These are phyloP conservation scores for Cephalotes varians DNA, from an alignment of 2,888 invertebrate genomes.

Conservation along the genomic window DNA sequence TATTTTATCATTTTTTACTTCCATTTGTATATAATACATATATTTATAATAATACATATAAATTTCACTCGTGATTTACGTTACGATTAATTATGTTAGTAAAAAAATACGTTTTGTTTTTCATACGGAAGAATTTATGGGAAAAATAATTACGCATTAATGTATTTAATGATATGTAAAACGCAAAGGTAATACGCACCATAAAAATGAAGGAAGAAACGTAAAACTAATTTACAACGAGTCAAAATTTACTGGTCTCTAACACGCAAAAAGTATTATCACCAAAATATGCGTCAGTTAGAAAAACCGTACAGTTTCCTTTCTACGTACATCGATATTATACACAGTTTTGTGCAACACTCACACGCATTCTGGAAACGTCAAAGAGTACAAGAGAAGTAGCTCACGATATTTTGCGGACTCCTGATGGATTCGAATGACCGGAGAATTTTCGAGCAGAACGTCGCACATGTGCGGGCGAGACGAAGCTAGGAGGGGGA, in stretches of 20 bases:
- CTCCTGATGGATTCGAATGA: conserved; percentile 81
- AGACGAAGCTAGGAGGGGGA: conserved; percentile 37
- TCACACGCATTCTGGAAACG: conserved; percentile 57
- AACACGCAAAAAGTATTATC: not conserved
- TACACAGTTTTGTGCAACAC: not conserved
- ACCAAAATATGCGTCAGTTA: not conserved
- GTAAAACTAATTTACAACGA: not conserved
- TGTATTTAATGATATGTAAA: not conserved
- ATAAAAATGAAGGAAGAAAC: not conserved
- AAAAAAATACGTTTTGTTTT: not conserved
- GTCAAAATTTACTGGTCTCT: not conserved
- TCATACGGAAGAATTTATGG: not conserved
- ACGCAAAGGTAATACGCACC: not conserved
- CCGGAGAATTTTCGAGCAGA: conserved; percentile 81
- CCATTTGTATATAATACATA: not conserved
- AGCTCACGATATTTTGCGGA: conserved; percentile 83
- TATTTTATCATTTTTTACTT: not conserved
- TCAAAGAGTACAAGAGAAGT: conserved; percentile 65
- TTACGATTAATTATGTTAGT: not conserved
- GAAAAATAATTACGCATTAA: not conserved
- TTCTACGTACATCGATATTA: not conserved
- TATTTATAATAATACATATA: not conserved
- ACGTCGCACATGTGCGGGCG: conserved; percentile 49
- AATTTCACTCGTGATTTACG: not conserved
- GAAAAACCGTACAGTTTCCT: conserved; percentile 10